These are phyloP conservation scores for Apantesis nais DNA, from an alignment of 2,888 invertebrate genomes.

Conservation along the genomic window DNA sequence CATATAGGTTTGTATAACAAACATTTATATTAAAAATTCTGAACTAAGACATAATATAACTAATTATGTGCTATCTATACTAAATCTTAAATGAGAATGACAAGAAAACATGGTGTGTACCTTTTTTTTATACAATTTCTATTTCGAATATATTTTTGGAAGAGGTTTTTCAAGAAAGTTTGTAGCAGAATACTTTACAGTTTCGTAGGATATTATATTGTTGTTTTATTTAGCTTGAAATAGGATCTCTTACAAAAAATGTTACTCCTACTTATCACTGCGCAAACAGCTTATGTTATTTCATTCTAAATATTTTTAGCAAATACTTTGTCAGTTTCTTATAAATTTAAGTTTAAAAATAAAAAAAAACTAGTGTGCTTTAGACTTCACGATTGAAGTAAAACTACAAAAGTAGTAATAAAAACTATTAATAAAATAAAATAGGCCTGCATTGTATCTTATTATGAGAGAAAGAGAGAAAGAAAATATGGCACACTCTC, in stretches of 20 bases:
- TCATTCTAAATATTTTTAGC: background rate
- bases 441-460: no score
- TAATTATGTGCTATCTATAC: constrained; percentile 6
- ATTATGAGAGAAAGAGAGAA: no score
- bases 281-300: no score
- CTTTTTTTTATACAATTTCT: background rate
- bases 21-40: background rate
- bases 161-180: constrained; percentile 4
- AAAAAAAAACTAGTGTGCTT: no score
- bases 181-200: background rate
- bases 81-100: constrained; percentile 5
- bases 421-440: no score
- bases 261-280: no score
- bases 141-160: constrained; percentile 6
- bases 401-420: no score
- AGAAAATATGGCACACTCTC: no score
- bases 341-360: no score
- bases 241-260: no score
- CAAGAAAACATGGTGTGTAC: background rate
- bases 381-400: no score
- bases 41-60: constrained; percentile 6
- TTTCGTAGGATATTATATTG: background rate
- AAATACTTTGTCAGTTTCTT: background rate
- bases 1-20: background rate
- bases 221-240: no score